Conservation (phyloP, 2,888 invertebrate species). For the Silvanus unidentatus region DNA sequence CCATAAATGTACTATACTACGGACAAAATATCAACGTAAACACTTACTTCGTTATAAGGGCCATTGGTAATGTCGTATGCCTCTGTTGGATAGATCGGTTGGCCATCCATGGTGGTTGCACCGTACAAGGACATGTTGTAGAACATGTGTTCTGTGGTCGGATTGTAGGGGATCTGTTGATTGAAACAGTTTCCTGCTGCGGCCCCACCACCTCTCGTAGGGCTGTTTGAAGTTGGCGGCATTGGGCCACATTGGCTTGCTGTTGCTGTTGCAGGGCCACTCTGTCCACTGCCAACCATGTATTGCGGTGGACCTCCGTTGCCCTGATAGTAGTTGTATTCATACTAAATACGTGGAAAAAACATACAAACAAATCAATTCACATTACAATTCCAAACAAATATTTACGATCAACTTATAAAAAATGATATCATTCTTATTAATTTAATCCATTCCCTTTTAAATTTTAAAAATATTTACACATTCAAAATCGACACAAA, state of each 20-base stretch:
- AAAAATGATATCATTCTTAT: conserved; percentile 16
- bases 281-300: conserved; percentile 15
- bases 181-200: conserved; percentile 22
- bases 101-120: conserved; percentile 33
- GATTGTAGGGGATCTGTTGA: conserved; percentile 24
- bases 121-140: conserved; percentile 38
- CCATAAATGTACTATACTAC: not conserved
- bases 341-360: conserved; percentile 33
- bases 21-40: not conserved
- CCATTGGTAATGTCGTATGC: conserved; percentile 35
- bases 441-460: too few species aligned
- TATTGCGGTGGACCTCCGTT: conserved; percentile 17
- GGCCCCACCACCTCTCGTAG: not conserved
- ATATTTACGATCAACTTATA: not conserved
- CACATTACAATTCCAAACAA: not conserved
- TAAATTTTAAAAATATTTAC: too few species aligned
- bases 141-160: conserved; percentile 24
- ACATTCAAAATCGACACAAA: too few species aligned
- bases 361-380: conserved; percentile 4
- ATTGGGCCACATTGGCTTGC: not conserved
- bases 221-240: not conserved
- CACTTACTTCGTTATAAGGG: conserved; percentile 35
- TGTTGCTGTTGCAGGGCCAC: conserved; percentile 1
- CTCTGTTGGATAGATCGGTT: conserved; percentile 14
- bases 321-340: conserved; percentile 37